Conservation (phyloP, 2,797 vertebrate genomes). For the Sciurus vulgaris region DNA sequence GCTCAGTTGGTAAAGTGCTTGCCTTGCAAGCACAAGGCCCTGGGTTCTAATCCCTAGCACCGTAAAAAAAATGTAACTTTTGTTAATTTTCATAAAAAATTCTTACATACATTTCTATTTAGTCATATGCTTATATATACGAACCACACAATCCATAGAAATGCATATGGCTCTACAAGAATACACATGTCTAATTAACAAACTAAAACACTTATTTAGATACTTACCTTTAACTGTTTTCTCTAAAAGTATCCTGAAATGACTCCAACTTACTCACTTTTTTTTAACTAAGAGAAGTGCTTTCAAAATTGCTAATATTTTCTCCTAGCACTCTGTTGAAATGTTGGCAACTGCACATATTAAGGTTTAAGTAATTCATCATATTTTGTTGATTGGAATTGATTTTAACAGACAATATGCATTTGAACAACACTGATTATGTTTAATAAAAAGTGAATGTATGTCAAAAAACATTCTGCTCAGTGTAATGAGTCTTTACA, state of each 20-base stretch:
- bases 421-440: constrained; percentile 75
- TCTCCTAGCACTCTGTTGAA: not conserved
- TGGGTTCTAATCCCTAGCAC: no score
- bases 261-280: constrained; percentile 35
- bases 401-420: constrained; percentile 64
- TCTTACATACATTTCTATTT: constrained; percentile 50
- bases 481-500: constrained; percentile 69
- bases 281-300: constrained; percentile 29
- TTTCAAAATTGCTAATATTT: constrained; percentile 51
- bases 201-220: constrained; percentile 4
- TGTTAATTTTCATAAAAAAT: constrained; percentile 65
- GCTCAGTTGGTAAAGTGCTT: no score
- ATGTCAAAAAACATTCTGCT: constrained; percentile 73
- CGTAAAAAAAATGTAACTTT: not conserved
- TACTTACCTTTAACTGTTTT: constrained; percentile 75
- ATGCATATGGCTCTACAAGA: not conserved
- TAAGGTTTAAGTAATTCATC: constrained; percentile 65
- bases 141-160: not conserved
- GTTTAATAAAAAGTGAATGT: constrained; percentile 76
- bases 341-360: constrained; percentile 40
- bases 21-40: no score
- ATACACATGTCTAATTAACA: constrained; percentile 40
- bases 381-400: constrained; percentile 66
- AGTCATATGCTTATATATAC: not conserved
- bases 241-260: constrained; percentile 56